These are phyloP conservation scores for Gobionotothen gibberifrons DNA, from an alignment of 2,797 vertebrate genomes.

Conservation along the genomic window DNA sequence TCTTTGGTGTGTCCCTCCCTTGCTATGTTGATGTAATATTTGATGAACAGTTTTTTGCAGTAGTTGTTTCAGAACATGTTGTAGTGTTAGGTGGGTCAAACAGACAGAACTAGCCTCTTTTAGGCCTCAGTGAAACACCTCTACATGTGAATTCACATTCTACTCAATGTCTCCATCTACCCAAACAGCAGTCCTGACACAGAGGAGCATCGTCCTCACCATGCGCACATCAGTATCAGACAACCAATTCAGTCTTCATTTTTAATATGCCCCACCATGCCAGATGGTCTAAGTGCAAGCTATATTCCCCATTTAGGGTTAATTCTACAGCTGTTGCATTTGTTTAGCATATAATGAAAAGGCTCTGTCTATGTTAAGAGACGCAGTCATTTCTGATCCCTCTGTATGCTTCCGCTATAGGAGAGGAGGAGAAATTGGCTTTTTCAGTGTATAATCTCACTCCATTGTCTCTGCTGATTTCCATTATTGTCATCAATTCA, in stretches of 20 bases:
- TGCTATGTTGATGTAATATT: conserved; percentile 15
- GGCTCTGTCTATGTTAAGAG: conserved; percentile 56
- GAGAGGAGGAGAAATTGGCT: conserved; percentile 57
- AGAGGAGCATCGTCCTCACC: conserved; percentile 32
- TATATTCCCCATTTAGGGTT: conserved; percentile 77
- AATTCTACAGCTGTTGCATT: conserved; percentile 75
- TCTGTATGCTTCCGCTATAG: conserved; percentile 44
- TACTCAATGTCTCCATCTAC: conserved; percentile 49
- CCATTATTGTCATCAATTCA: conserved; percentile 76
- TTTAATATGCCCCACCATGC: conserved; percentile 64
- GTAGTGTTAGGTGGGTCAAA: conserved; percentile 22
- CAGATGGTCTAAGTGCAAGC: conserved; percentile 80
- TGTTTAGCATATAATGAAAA: conserved; percentile 79
- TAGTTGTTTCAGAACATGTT: conserved; percentile 30
- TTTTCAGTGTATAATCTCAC: conserved; percentile 71
- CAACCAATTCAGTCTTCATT: conserved; percentile 71
- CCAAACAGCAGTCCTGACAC: conserved; percentile 48
- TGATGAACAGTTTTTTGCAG: conserved; percentile 7
- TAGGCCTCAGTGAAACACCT: conserved; percentile 50
- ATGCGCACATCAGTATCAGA: conserved; percentile 69
- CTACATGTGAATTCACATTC: conserved; percentile 61
- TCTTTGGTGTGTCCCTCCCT: conserved; percentile 19
- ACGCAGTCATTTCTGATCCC: conserved; percentile 43
- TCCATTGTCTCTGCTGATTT: conserved; percentile 71
- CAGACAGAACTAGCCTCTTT: conserved; percentile 38